Evolutionary conservation across 2,888 invertebrate genomes (phyloP), one percentile per base, ranked within the genome.

Genomic region (Lingula anatina): DNA sequence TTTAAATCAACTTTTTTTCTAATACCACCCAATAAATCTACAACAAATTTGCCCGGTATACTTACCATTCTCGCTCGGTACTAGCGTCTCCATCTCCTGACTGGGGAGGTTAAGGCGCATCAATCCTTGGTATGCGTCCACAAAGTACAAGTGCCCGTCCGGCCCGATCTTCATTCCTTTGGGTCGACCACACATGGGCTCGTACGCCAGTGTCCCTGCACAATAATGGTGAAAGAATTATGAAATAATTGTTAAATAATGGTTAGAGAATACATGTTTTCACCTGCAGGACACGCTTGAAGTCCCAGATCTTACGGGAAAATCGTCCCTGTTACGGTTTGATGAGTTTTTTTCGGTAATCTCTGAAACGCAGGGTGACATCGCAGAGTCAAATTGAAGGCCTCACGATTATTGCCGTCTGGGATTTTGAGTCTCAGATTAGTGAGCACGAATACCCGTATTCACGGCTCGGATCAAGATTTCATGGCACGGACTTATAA

Each of bases 141-240:
- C 58, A 4, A 62, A 55, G 35, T 61, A 50, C n/a, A 64, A 53
- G 23, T 55, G 36, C 1, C 57, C 61, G 44, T 51, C 55, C 5
- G 49, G 47, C 23, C 58, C 54, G 15, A 65, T 36, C 50, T 64
- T 64, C 61, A 66, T 62, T 12, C 66, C 66, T 38, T 66, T 66
- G 9, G 64, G 64, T 21, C 66, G 54, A 2, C 66, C 66, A 54
- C 66, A 65, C 15, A 47, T 35, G 4, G 63, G 61, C 50, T 65
- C 66, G 26, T 60, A 38, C 2, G 60, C 56, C 38, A 59, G 61
- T 3, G 51, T 51, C 9, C 66, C 63, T 57, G 49, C 21, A 21
- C 25, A 24, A 20, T 21, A 9, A 46, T 18, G 4, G 18, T 36
- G 2, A 37, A 28, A 2, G n/a, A 26, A 15, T 25, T 26, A 5